These are phyloP conservation scores for Holothuria glaberrima DNA, from an alignment of 35 echinoderm and acorn worm genomes.

Conservation along the genomic window DNA sequence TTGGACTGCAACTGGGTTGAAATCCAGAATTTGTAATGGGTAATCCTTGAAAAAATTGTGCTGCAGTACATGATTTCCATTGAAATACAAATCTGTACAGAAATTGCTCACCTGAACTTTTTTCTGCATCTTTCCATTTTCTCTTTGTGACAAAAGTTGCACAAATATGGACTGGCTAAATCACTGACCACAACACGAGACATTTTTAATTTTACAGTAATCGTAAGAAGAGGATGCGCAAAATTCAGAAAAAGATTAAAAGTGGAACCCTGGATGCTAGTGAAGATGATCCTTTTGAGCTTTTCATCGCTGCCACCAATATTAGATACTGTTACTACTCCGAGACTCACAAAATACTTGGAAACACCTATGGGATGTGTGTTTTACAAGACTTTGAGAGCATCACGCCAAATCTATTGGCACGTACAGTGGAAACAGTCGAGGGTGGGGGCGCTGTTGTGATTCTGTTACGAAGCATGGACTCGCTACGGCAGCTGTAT, in stretches of 20 bases:
- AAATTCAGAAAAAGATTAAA: conserved; percentile 94
- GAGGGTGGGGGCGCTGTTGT: conserved; percentile 95
- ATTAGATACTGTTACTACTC: conserved; percentile 97
- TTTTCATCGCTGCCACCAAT: conserved; percentile 96
- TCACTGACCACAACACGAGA: no score
- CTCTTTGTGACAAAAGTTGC: no score
- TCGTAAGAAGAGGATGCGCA: conserved; percentile 91
- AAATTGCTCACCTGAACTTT: no score
- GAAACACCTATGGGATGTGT: conserved; percentile 99
- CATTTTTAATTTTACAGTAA: no score
- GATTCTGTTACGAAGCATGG: conserved; percentile 76
- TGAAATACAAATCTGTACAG: no score
- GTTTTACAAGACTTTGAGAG: conserved; percentile 97
- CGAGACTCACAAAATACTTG: conserved; percentile 95
- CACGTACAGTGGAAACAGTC: conserved; percentile 91
- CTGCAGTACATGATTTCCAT: no score
- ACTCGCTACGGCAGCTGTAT: conserved; percentile 88
- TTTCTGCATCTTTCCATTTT: no score
- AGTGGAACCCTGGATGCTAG: conserved; percentile 83
- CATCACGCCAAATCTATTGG: conserved; percentile 89
- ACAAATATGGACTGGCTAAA: no score
- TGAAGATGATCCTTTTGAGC: conserved; percentile 94
- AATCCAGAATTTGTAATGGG: no score
- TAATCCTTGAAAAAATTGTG: no score
- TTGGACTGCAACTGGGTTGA: no score